These are phyloP conservation scores for Gryllus longicercus DNA, from an alignment of 2,888 invertebrate genomes.

Conservation along the genomic window DNA sequence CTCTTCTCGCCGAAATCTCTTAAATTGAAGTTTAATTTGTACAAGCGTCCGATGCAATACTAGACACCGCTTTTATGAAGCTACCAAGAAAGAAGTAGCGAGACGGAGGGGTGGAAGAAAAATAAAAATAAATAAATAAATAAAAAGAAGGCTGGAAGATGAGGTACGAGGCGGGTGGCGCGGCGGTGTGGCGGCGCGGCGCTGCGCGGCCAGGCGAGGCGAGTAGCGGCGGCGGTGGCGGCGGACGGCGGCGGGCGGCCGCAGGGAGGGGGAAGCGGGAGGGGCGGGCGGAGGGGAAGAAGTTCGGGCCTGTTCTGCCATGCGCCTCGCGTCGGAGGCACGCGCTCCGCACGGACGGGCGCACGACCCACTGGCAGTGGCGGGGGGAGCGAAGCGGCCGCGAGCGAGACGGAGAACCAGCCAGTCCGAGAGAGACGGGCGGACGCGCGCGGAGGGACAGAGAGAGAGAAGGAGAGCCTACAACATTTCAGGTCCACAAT, in stretches of 20 bases:
- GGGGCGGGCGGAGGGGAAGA: slow-evolving; percentile 17
- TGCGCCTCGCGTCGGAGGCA: slow-evolving; percentile 38
- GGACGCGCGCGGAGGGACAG: neutral
- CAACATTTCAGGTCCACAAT: slow-evolving; percentile 26
- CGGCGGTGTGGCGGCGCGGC: no score
- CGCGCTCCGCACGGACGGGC: slow-evolving; percentile 37
- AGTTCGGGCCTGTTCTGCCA: slow-evolving; percentile 30
- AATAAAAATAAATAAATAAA: no score
- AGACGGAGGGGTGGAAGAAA: no score
- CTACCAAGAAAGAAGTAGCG: no score
- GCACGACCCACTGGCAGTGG: neutral
- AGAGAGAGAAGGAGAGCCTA: slow-evolving; percentile 35
- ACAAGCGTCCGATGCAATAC: no score
- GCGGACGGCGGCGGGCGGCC: neutral
- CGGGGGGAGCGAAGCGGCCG: slow-evolving; percentile 26
- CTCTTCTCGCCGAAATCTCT: no score
- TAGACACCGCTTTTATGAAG: no score
- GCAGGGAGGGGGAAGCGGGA: neutral
- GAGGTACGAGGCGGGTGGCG: no score
- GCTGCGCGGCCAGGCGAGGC: neutral
- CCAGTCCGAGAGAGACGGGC: slow-evolving; percentile 25
- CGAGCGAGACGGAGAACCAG: slow-evolving; percentile 27
- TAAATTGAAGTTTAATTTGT: no score
- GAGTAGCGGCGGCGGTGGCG: neutral
- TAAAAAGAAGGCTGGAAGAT: no score